A percentile compares a stretch with the other conserved stretches of the same genome.
Conservation (phyloP, 2,113 vertebrate genomes). For the Vombatus ursinus region DNA sequence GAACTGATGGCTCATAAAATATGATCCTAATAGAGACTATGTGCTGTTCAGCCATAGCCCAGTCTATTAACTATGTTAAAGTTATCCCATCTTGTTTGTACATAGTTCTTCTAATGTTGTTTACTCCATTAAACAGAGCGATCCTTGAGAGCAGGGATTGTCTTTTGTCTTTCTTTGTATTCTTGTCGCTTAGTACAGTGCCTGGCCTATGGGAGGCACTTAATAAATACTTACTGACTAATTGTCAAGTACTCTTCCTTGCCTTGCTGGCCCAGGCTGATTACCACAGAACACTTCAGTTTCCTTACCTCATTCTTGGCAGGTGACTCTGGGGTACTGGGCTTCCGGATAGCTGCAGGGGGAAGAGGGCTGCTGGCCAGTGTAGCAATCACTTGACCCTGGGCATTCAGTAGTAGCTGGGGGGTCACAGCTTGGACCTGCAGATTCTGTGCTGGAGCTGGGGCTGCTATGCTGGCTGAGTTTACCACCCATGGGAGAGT, state of each 20-base stretch:
- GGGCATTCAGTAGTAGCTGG: slow-evolving; percentile 93
- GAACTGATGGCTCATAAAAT: neutral
- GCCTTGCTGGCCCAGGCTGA: neutral
- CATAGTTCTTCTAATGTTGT: neutral
- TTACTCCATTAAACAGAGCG: neutral
- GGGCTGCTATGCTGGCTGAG: slow-evolving; percentile 83
- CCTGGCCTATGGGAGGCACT: neutral
- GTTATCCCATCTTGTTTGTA: neutral
- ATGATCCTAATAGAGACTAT: neutral
- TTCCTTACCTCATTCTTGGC: slow-evolving; percentile 84
- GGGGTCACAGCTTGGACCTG: slow-evolving; percentile 94
- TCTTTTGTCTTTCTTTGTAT: neutral
- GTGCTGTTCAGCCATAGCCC: neutral
- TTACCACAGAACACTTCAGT: neutral
- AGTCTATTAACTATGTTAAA: neutral
- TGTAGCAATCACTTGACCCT: slow-evolving; percentile 96
- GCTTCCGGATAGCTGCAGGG: slow-evolving; percentile 86
- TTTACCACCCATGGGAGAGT: slow-evolving; percentile 93
- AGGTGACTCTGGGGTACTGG: slow-evolving; percentile 81
- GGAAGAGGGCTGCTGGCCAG: slow-evolving; percentile 87
- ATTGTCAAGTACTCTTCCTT: neutral
- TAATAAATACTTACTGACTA: neutral
- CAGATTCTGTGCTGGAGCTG: slow-evolving; percentile 88
- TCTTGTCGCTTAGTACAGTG: neutral
- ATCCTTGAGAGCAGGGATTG: neutral